phyloP scores from a whole-genome alignment of 2,113 vertebrate genomes.

The Hylia prasina region DNA sequence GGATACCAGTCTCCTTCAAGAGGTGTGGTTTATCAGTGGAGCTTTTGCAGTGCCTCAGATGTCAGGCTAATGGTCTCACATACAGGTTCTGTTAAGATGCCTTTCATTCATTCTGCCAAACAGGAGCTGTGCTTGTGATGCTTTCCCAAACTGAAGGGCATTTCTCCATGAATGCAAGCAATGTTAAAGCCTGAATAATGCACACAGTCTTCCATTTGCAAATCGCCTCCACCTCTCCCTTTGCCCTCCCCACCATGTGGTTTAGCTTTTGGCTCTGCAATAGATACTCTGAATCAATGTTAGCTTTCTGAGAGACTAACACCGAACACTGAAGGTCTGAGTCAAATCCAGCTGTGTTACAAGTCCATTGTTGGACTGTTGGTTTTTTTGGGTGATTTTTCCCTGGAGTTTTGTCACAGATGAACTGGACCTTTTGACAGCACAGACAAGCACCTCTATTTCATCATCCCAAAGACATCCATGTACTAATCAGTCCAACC shows the following conservation, averaged over 20 bases:
- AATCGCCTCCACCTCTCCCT: background rate
- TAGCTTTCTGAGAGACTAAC: slow-evolving; percentile 36
- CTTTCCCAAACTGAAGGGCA: slow-evolving; percentile 49
- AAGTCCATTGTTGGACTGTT: background rate
- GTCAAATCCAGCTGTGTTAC: background rate
- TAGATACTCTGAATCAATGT: slow-evolving; percentile 40
- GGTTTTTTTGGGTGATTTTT: background rate
- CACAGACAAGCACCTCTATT: background rate
- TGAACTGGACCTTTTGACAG: background rate
- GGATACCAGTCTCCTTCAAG: slow-evolving; percentile 14
- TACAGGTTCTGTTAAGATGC: slow-evolving; percentile 45
- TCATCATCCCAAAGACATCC: background rate
- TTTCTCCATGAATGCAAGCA: slow-evolving; percentile 62
- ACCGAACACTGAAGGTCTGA: background rate
- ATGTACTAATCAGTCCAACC: background rate
- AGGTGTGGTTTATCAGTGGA: slow-evolving; percentile 47
- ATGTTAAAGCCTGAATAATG: slow-evolving; percentile 65
- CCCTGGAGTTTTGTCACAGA: background rate
- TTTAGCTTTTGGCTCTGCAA: slow-evolving; percentile 52
- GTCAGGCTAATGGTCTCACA: background rate
- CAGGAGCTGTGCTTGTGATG: slow-evolving; percentile 41
- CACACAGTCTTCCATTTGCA: slow-evolving; percentile 58
- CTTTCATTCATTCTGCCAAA: slow-evolving; percentile 53
- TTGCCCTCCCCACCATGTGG: slow-evolving; percentile 28
- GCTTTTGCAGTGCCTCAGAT: background rate